Evolutionary conservation across 2,888 invertebrate species (phyloP).

Genomic region (Spicauda simplicius): DNA sequence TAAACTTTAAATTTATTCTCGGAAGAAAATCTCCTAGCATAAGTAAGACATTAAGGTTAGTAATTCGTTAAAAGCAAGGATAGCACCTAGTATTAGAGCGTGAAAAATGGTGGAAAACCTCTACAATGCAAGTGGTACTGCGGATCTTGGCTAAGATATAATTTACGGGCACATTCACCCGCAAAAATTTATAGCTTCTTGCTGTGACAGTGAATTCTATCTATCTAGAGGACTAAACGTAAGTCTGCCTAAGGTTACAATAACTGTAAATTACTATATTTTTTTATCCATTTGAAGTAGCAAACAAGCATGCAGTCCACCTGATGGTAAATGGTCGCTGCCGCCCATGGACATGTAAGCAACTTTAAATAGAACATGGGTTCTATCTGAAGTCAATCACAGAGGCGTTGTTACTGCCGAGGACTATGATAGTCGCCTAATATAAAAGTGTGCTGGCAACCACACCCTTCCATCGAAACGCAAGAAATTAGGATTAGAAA

Average conservation of each 20-base stretch:
- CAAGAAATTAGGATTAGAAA: too few relatives aligned
- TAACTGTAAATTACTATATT: too few relatives aligned
- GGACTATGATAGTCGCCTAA: too few relatives aligned
- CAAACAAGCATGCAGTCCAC: too few relatives aligned
- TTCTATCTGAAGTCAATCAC: too few relatives aligned
- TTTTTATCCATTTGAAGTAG: too few relatives aligned
- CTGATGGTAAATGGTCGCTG: too few relatives aligned
- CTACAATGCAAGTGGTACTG: constrained; percentile 49
- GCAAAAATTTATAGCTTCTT: constrained; percentile 26
- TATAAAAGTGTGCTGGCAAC: too few relatives aligned
- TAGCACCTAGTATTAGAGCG: constrained; percentile 22
- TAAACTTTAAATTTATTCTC: constrained; percentile 14
- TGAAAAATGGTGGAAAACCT: constrained; percentile 50
- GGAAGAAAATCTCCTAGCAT: constrained; percentile 15
- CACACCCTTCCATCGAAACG: too few relatives aligned
- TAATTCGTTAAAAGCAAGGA: constrained; percentile 35
- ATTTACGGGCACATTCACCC: constrained; percentile 8
- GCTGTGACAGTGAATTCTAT: constrained; percentile 1
- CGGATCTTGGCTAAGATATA: constrained; percentile 21
- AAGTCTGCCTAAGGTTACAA: not conserved
- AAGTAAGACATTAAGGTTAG: constrained; percentile 26
- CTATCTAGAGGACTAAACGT: not conserved
- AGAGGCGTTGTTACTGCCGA: too few relatives aligned
- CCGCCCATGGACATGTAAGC: too few relatives aligned
- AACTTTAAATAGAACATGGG: too few relatives aligned